Evolutionary conservation across 2,113 vertebrate species (phyloP), one percentile per base, ranked within the genome.

Genomic region (Tauraco erythrolophus): DNA sequence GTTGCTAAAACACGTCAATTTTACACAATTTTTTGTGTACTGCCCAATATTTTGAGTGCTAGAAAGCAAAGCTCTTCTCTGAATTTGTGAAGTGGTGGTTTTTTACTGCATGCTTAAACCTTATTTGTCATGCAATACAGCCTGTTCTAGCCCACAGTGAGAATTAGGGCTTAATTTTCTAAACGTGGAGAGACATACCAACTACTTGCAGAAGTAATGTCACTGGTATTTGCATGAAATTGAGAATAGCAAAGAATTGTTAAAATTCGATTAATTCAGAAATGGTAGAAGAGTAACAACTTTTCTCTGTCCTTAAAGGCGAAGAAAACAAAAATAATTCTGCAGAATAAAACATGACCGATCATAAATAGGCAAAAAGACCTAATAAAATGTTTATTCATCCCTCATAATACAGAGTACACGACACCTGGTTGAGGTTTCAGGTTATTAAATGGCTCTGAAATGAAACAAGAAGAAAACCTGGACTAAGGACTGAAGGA

Each of bases 131-230:
- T 92, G 95, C 82, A 50, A 84, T 43, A 84, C 68, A 92, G 81
- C 64, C 56, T 94, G 96, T 79, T 95, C 76, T 12, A 86, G 89
- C 82, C 83, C 84, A 84, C 70, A 57, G 75, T 70, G 95, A 96
- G 92, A 98, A 98, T 96, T 85, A 88, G 82, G 14, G 74, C 80
- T 89, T 94, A 19, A 92, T 96, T 94, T 96, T 81, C 51, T 41
- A 30, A 96, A 89, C 80, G 79, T 97, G 97, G 94, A 92, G 97
- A 96, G 90, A 90, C 78, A 92, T 54, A 79, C 27, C 84, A 96
- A 95, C 89, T 93, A 94, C 93, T 90, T 62, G 96, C 92, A 96
- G 93, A 95, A 96, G 84, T 75, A 87, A 92, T 45, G 75, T 31
- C 81, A 17, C 60, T 1, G 65, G 87, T 88, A 87, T 95, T 94